Evolutionary conservation across 2,113 vertebrate species (phyloP), one percentile per base, ranked within the genome.

Genomic region (Xerus inauris): DNA sequence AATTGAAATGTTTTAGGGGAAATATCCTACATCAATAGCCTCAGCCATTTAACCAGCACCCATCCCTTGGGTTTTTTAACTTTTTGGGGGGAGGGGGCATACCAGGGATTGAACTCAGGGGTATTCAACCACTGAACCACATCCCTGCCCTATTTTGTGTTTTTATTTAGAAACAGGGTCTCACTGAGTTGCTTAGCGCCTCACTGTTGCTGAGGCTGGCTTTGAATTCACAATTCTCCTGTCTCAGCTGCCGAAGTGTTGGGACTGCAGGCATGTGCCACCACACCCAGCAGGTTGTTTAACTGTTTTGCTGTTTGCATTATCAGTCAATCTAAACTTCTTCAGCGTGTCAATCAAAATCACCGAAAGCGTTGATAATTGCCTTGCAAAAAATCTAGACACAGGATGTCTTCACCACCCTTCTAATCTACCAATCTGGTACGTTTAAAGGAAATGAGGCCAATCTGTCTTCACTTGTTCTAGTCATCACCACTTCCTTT

Each of bases 401-500:
- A 30, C 38, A 87, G 49, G 65, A 64, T 47, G 54, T 91, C 73
- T 93, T 71, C 62, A 45, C 6, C 45, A 65, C 82, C 75, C 47
- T 94, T 77, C 77, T 93, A 71, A 49, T 79, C 64, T 59, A 40
- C 42, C 77, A 51, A 28, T 73, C 62, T 94, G 71, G 13, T n/a
- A 40, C 6, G 12, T 87, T 71, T 49, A 0, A 59, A 87, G 84
- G 90, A 94, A 96, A 82, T 64, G 76, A 81, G 93, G 57, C 30
- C 86, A 57, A 76, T 49, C 67, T 84, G 87, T 42, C 76, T 54
- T 65, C 20, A 32, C 57, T 47, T 64, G 0, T 91, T 65, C 80
- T 92, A 72, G 72, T 73, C 24, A 79, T 91, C 30, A 32, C 84
- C 84, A 72, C 81, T 97, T 95, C 95, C 94, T 96, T 81, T 87